Conservation (phyloP, 2,797 vertebrate genomes). For the Zenarchopterus dispar region DNA sequence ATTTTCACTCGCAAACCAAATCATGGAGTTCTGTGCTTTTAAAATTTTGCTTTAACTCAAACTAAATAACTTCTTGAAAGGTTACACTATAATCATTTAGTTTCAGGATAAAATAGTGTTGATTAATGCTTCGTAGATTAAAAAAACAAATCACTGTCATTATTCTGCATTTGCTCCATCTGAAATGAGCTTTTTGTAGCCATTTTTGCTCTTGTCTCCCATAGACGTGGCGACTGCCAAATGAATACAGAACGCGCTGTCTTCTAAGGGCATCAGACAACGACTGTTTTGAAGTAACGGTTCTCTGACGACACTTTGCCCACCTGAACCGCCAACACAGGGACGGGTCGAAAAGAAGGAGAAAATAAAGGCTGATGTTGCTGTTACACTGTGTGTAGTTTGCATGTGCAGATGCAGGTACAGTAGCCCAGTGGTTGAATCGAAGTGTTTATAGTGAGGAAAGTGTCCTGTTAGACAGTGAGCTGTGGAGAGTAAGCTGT, state of each 20-base stretch:
- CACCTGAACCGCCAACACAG: neutral
- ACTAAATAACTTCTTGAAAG: neutral
- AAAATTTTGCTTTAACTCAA: conserved; percentile 2
- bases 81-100: conserved; percentile 7
- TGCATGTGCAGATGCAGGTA: conserved; percentile 8
- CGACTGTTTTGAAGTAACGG: conserved; percentile 77
- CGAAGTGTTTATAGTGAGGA: conserved; percentile 58
- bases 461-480: conserved; percentile 59
- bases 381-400: conserved; percentile 40
- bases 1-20: conserved; percentile 43
- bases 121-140: neutral
- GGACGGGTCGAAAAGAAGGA: conserved; percentile 3
- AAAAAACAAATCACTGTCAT: too few species aligned
- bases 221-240: conserved; percentile 71
- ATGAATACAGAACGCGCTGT: conserved; percentile 70
- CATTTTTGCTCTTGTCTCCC: conserved; percentile 25
- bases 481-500: conserved; percentile 55
- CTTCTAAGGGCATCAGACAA: conserved; percentile 71
- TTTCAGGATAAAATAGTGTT: conserved; percentile 1
- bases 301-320: conserved; percentile 68
- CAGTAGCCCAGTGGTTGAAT: conserved; percentile 37
- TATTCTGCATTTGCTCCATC: neutral
- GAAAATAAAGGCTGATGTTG: conserved; percentile 4
- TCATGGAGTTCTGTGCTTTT: conserved; percentile 17
- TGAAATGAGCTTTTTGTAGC: neutral